Evolutionary conservation across 37 sponge, comb jelly and placozoan species (phyloP).

Genomic region (Spongilla lacustris): DNA sequence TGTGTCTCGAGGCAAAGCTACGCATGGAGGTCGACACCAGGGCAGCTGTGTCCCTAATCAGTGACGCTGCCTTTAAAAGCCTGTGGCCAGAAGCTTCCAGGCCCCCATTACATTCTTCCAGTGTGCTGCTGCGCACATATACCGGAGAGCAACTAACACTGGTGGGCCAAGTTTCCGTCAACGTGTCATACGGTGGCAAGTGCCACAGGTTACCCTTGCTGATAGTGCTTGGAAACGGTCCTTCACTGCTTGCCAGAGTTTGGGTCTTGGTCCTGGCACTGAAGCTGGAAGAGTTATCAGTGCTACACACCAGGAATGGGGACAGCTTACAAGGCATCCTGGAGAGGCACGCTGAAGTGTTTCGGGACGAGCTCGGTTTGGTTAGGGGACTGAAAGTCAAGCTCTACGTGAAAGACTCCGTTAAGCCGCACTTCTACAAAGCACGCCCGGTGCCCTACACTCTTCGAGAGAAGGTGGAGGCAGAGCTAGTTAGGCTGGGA

Average conservation of each 20-base stretch:
- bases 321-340: neutral
- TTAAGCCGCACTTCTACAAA: constrained; percentile 18
- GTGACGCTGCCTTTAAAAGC: neutral
- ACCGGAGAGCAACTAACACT: neutral
- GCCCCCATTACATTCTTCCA: neutral
- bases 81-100: neutral
- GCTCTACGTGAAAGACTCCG: neutral
- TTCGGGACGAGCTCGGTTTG: constrained; percentile 28
- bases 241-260: too few relatives aligned
- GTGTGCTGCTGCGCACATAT: neutral
- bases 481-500: constrained; percentile 16
- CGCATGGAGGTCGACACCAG: constrained; percentile 15
- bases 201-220: too few relatives aligned
- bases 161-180: neutral
- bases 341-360: constrained; percentile 22
- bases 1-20: neutral
- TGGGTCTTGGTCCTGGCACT: too few relatives aligned
- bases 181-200: too few relatives aligned
- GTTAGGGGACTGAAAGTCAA: constrained; percentile 15
- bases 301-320: too few relatives aligned
- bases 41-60: neutral
- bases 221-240: too few relatives aligned
- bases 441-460: constrained; percentile 47
- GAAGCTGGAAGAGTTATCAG: too few relatives aligned
- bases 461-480: constrained; percentile 26